Evolutionary conservation across 2,888 invertebrate species (phyloP).

Genomic region (Spodoptera exigua): DNA sequence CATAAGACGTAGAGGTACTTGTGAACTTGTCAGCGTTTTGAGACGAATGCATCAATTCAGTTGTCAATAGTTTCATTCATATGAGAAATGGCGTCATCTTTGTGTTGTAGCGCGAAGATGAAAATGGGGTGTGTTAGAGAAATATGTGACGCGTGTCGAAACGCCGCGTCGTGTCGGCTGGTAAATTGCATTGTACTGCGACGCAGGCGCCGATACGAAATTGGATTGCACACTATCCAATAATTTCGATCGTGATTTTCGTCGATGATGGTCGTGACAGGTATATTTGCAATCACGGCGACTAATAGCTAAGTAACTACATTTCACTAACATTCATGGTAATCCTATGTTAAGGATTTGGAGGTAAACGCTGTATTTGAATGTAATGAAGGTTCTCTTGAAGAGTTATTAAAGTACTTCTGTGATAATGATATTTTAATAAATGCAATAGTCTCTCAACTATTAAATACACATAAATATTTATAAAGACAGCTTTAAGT

Average conservation of each 20-base stretch:
- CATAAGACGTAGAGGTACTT: constrained; percentile 50
- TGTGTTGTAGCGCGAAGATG: constrained; percentile 67
- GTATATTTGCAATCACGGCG: constrained; percentile 43
- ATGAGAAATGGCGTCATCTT: constrained; percentile 70
- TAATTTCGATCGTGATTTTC: constrained; percentile 82
- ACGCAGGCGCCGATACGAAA: constrained; percentile 76
- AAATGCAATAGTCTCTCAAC: constrained; percentile 59
- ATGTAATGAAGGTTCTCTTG: constrained; percentile 24
- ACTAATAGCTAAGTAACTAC: constrained; percentile 31
- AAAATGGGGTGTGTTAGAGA: constrained; percentile 70
- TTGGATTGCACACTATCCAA: constrained; percentile 83
- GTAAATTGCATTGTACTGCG: constrained; percentile 81
- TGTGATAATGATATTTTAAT: constrained; percentile 65
- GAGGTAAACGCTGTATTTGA: constrained; percentile 10
- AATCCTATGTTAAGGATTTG: constrained; percentile 15
- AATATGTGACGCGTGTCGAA: constrained; percentile 76
- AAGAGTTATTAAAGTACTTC: constrained; percentile 61
- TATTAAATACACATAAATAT: constrained; percentile 69
- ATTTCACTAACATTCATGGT: constrained; percentile 41
- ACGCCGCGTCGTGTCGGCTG: constrained; percentile 71
- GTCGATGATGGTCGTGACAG: constrained; percentile 80
- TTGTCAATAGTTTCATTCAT: constrained; percentile 69
- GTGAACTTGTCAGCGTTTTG: constrained; percentile 49
- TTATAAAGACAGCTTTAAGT: constrained; percentile 73
- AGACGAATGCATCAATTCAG: constrained; percentile 57